These are phyloP conservation scores for Clivina fossor DNA, from an alignment of 2,888 invertebrate genomes.

Conservation along the genomic window DNA sequence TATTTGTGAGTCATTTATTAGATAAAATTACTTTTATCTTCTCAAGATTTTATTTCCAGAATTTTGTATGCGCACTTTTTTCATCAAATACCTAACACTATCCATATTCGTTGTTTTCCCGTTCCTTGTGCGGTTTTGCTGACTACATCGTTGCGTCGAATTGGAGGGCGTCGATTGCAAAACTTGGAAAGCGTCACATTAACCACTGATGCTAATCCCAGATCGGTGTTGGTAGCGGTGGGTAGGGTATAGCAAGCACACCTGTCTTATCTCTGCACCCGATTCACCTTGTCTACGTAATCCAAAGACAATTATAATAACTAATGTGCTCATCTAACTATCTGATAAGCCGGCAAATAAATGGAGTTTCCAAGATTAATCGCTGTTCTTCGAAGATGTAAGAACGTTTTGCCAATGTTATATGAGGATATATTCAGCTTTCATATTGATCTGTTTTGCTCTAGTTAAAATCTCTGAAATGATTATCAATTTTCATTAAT, in stretches of 20 bases:
- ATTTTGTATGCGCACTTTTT: too few species aligned
- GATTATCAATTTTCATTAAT: too few species aligned
- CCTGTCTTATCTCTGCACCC: constrained; percentile 26
- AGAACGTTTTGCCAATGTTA: too few species aligned
- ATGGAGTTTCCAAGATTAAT: constrained; percentile 29
- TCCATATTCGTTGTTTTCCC: constrained; percentile 10
- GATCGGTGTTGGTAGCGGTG: not conserved
- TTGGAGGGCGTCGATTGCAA: not conserved
- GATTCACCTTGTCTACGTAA: constrained; percentile 31
- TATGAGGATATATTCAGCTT: too few species aligned
- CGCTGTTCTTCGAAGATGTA: constrained; percentile 20
- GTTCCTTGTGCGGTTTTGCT: too few species aligned
- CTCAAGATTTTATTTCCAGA: too few species aligned
- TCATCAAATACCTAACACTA: constrained; percentile 7
- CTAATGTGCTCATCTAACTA: constrained; percentile 33
- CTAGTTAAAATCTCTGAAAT: too few species aligned
- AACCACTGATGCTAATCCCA: constrained; percentile 3
- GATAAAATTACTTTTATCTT: too few species aligned
- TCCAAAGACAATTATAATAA: constrained; percentile 32
- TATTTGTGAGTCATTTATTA: too few species aligned
- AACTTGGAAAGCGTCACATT: not conserved
- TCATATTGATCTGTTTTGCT: too few species aligned
- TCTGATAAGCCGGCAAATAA: constrained; percentile 30
- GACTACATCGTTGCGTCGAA: constrained; percentile 3
- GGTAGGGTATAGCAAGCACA: constrained; percentile 11